Evolutionary conservation across 2,113 vertebrate species (phyloP).

Genomic region (Vulpes vulpes): DNA sequence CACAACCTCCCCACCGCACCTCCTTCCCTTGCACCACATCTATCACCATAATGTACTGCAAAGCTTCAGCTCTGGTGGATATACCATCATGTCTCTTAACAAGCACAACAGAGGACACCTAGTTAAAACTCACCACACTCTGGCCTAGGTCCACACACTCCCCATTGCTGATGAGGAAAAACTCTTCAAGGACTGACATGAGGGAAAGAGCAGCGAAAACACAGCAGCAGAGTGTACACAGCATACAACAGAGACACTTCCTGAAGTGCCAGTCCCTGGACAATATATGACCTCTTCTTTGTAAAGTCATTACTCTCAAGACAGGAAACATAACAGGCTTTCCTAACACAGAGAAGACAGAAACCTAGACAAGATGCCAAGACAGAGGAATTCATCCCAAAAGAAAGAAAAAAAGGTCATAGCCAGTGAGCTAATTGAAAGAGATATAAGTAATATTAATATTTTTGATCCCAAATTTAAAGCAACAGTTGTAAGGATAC

Average conservation of each 20-base stretch:
- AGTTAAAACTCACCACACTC: background rate
- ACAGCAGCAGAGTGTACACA: background rate
- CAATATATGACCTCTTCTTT: background rate
- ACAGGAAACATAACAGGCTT: background rate
- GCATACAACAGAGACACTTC: background rate
- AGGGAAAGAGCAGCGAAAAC: background rate
- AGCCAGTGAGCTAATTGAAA: background rate
- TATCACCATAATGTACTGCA: background rate
- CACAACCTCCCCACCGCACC: background rate
- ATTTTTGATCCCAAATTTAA: background rate
- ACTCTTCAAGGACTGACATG: background rate
- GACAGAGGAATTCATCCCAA: background rate
- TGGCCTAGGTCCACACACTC: background rate
- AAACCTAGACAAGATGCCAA: background rate
- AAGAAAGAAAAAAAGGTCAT: background rate
- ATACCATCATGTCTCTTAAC: background rate
- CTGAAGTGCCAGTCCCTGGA: background rate
- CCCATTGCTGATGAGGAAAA: background rate
- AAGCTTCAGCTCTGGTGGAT: background rate
- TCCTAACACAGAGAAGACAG: background rate
- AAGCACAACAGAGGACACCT: background rate
- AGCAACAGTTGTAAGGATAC: background rate
- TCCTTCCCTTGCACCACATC: background rate
- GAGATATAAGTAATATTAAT: background rate
- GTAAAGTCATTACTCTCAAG: background rate